Base-by-base conservation (phyloP, 2,888 invertebrate genomes). In the Pediacus dermestoides region DNA sequence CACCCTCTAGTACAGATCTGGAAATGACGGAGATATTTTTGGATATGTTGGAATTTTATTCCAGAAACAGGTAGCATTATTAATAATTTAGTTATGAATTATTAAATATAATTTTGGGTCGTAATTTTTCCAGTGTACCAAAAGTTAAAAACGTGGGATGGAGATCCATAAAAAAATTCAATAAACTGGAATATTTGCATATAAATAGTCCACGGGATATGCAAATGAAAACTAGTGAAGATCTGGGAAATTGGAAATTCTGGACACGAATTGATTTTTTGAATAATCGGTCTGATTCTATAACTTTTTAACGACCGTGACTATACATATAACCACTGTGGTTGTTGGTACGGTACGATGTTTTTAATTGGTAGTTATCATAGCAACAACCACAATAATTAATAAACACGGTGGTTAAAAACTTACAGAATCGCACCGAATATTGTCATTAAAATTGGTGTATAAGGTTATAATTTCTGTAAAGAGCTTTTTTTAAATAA, bases 161-260 rank as follows among this genome's bases (percentile, higher is more conserved):
- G 78, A 53, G 59, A 1, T 70, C 67, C 26, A 60, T 78, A 8
- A 63, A 66, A 28, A 65, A 8, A 3, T 13, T 7, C 6, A 8
- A 66, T 1, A 68, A 72, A 14, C 51, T 78, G 16, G 53, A 66
- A 39, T 78, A 74, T 56, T 50, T 79, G 39, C 70, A 74, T 16
- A 74, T 80, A 28, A 55, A 62, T 2, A 69, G 70, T 0, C 73
- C 76, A 0, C 66, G 65, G 7, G 57, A 68, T 16, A 53, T 58
- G 18, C 57, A 64, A 16, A 72, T 78, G 70, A 70, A 68, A 27
- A 55, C 62, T 6, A 65, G 62, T 38, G 51, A 61, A 0, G 73
- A 78, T 55, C 71, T 78, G 44, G 72, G 48, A 69, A 66, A 7
- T 68, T 78, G 0, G 70, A 73, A 0, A 73, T 80, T 27, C 55